Percentiles rank a stretch among this genome's conserved stretches.
phyloP scores from a whole-genome alignment of 2,113 vertebrate species.

The Sceloporus undulatus region DNA sequence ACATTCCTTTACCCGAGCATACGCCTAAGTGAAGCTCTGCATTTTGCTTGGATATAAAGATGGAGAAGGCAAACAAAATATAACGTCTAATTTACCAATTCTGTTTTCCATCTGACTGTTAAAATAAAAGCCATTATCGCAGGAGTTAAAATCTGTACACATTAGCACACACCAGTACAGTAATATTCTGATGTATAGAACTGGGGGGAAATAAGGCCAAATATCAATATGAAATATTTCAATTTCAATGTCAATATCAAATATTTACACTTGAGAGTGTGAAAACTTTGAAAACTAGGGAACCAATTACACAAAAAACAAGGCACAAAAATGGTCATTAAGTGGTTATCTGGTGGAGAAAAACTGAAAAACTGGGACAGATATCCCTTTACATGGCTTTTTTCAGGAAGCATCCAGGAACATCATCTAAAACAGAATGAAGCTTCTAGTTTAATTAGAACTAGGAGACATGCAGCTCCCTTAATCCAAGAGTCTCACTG shows the following conservation, averaged over 20 bases:
- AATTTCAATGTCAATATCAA: constrained; percentile 12
- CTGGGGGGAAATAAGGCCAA: constrained; percentile 51
- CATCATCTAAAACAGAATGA: background rate
- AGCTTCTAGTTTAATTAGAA: background rate
- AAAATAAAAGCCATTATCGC: constrained; percentile 68
- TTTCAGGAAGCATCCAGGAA: background rate
- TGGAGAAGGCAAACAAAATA: constrained; percentile 77
- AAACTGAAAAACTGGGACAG: background rate
- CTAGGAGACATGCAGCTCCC: background rate
- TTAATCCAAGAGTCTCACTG: background rate
- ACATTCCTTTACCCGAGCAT: constrained; percentile 70
- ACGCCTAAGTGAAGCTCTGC: constrained; percentile 71
- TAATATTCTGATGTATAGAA: constrained; percentile 48
- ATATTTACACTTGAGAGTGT: background rate
- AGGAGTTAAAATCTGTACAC: constrained; percentile 60
- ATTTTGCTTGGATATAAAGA: constrained; percentile 78
- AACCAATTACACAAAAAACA: background rate
- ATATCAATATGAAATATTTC: constrained; percentile 17
- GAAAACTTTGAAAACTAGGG: background rate
- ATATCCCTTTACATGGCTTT: background rate
- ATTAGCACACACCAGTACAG: constrained; percentile 57
- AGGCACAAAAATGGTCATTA: background rate
- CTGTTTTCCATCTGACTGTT: constrained; percentile 73
- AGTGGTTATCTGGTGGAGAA: background rate
- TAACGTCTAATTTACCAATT: constrained; percentile 75